These are phyloP conservation scores for Rhopalosiphum maidis DNA, from an alignment of 1,140 invertebrate species.

Conservation along the genomic window DNA sequence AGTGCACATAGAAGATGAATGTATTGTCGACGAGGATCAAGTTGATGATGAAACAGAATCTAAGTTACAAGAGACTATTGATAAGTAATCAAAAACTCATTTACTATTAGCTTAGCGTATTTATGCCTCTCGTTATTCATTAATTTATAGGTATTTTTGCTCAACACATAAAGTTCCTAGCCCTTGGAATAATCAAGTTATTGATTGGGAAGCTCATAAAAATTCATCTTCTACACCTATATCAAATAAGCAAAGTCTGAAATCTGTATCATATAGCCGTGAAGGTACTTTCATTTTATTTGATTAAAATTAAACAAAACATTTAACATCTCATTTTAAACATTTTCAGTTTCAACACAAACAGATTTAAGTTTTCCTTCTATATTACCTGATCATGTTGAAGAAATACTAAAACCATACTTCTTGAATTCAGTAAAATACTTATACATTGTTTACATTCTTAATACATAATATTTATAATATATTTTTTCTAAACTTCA, in stretches of 20 bases:
- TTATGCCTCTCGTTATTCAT: neutral
- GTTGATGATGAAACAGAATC: slow-evolving; percentile 57
- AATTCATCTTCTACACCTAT: slow-evolving; percentile 35
- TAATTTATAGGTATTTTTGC: slow-evolving; percentile 41
- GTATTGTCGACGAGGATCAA: slow-evolving; percentile 44
- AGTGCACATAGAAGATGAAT: slow-evolving; percentile 58
- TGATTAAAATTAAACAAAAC: neutral
- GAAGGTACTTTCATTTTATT: neutral
- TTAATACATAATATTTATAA: neutral
- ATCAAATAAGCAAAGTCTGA: neutral
- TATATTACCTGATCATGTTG: slow-evolving; percentile 58
- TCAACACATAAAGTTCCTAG: slow-evolving; percentile 48
- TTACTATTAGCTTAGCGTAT: neutral
- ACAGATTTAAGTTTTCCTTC: slow-evolving; percentile 58
- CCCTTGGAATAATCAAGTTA: slow-evolving; percentile 47
- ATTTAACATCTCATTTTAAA: neutral
- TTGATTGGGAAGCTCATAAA: slow-evolving; percentile 32
- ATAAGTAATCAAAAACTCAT: slow-evolving; percentile 49
- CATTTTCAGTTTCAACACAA: slow-evolving; percentile 58
- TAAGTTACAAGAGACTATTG: slow-evolving; percentile 58
- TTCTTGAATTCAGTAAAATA: slow-evolving; percentile 53
- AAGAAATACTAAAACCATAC: slow-evolving; percentile 59
- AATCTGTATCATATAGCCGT: neutral
- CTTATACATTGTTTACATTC: neutral
- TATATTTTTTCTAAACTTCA: neutral